A percentile compares a stretch with the other conserved stretches of the same genome.
These are phyloP conservation scores for Drosophila eohydei DNA, from an alignment of 2,888 invertebrate species.

Conservation along the genomic window DNA sequence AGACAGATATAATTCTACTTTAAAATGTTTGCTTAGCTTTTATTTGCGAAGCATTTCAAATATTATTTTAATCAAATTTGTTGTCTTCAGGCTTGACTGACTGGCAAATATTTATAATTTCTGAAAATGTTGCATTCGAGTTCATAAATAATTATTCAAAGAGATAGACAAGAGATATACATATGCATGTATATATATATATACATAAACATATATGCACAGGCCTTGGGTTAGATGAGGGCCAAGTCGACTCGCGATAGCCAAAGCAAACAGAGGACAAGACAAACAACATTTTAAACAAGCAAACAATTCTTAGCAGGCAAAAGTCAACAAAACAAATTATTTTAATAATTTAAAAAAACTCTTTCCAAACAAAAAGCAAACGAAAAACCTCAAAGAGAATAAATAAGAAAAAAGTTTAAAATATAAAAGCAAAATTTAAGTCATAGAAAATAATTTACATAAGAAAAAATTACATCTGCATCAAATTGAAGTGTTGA, in stretches of 20 bases:
- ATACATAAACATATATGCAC: background rate
- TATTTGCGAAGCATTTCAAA: background rate
- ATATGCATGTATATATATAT: background rate
- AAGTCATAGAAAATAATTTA: background rate
- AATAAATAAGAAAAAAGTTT: constrained; percentile 47
- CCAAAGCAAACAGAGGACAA: constrained; percentile 43
- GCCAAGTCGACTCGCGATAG: constrained; percentile 19
- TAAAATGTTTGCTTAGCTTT: background rate
- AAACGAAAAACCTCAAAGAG: constrained; percentile 46
- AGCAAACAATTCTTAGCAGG: constrained; percentile 43
- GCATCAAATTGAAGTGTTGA: too few relatives aligned
- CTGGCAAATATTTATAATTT: constrained; percentile 12
- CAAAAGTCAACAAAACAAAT: constrained; percentile 24
- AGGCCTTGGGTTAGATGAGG: constrained; percentile 10
- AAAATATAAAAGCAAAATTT: background rate
- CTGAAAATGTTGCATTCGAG: constrained; percentile 11
- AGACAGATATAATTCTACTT: background rate
- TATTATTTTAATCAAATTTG: constrained; percentile 2
- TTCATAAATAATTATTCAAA: constrained; percentile 6
- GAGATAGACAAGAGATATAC: background rate
- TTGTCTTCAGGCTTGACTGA: constrained; percentile 4
- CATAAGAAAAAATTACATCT: background rate
- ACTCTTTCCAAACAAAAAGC: constrained; percentile 1
- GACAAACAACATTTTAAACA: constrained; percentile 28
- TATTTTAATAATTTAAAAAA: constrained; percentile 11